A percentile compares a stretch with the other conserved stretches of the same genome.
Conservation (phyloP, 2,113 vertebrate species). For the Solea senegalensis region DNA sequence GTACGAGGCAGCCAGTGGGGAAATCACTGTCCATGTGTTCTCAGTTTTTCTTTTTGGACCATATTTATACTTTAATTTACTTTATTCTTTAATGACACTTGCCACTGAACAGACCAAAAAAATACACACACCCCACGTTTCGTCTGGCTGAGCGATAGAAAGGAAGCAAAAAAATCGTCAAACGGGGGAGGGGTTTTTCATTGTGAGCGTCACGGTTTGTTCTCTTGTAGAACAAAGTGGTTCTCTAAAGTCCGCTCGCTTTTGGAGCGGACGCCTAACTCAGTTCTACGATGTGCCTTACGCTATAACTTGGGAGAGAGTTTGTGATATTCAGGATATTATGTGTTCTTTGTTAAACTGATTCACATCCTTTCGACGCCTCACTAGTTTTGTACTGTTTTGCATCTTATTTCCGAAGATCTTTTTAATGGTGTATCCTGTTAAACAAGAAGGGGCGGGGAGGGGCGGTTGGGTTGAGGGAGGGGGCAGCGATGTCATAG, state of each 20-base stretch:
- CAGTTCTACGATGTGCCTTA: slow-evolving; percentile 99
- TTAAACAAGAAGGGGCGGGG: slow-evolving; percentile 60
- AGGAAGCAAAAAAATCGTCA: slow-evolving; percentile 80
- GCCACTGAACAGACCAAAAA: slow-evolving; percentile 97
- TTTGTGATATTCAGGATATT: slow-evolving; percentile 99
- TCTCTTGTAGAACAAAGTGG: slow-evolving; percentile 97
- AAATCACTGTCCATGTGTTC: slow-evolving; percentile 66
- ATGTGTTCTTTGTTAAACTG: slow-evolving; percentile 99
- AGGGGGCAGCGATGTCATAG: slow-evolving; percentile 96
- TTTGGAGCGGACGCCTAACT: slow-evolving; percentile 96
- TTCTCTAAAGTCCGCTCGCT: slow-evolving; percentile 93
- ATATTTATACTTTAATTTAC: slow-evolving; percentile 81
- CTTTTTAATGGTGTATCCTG: slow-evolving; percentile 99
- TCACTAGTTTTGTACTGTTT: slow-evolving; percentile 99
- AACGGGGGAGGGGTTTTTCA: slow-evolving; percentile 74
- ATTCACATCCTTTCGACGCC: slow-evolving; percentile 97
- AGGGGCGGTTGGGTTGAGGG: neutral
- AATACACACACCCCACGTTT: slow-evolving; percentile 72
- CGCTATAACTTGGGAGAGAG: slow-evolving; percentile 98
- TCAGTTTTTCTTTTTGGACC: slow-evolving; percentile 68
- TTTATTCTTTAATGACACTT: slow-evolving; percentile 88
- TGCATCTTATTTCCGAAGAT: slow-evolving; percentile 98
- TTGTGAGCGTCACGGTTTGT: slow-evolving; percentile 93
- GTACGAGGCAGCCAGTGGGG: slow-evolving; percentile 70
- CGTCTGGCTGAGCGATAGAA: slow-evolving; percentile 90